A percentile compares a stretch with the other conserved stretches of the same genome.
Evolutionary conservation across 2,888 invertebrate genomes (phyloP).

Genomic region (Drosophila paranaensis): DNA sequence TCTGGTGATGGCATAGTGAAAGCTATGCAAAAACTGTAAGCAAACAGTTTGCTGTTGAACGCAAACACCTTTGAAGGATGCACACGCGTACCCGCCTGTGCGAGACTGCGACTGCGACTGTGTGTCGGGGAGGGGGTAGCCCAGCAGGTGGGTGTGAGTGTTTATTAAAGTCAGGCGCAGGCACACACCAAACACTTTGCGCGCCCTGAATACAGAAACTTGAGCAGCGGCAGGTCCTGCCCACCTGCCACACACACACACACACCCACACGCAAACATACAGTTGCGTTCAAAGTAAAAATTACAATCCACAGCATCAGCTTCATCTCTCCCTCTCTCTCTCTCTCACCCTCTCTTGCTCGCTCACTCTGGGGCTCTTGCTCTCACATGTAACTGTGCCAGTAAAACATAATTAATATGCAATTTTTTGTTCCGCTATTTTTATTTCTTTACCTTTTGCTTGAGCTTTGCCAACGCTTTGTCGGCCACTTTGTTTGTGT

Average conservation of each 20-base stretch:
- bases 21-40: slow-evolving; percentile 78
- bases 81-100: slow-evolving; percentile 34
- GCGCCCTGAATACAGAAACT: slow-evolving; percentile 71
- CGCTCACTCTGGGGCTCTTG: not conserved
- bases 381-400: slow-evolving; percentile 68
- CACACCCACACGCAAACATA: not conserved
- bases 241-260: slow-evolving; percentile 10
- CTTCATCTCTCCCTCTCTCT: not conserved
- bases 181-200: slow-evolving; percentile 64
- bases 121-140: not conserved
- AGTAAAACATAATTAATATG: slow-evolving; percentile 79
- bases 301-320: slow-evolving; percentile 35
- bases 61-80: slow-evolving; percentile 77
- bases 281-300: slow-evolving; percentile 62
- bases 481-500: slow-evolving; percentile 70
- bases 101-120: slow-evolving; percentile 18
- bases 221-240: slow-evolving; percentile 40
- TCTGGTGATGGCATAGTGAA: slow-evolving; percentile 48
- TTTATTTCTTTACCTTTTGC: slow-evolving; percentile 65
- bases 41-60: slow-evolving; percentile 78
- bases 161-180: slow-evolving; percentile 64
- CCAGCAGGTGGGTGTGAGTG: slow-evolving; percentile 31
- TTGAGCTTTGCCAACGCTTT: slow-evolving; percentile 54
- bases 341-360: not conserved
- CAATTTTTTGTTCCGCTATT: slow-evolving; percentile 65